These are phyloP conservation scores for Echinops telfairi DNA, from an alignment of 2,113 vertebrate genomes.

Conservation along the genomic window DNA sequence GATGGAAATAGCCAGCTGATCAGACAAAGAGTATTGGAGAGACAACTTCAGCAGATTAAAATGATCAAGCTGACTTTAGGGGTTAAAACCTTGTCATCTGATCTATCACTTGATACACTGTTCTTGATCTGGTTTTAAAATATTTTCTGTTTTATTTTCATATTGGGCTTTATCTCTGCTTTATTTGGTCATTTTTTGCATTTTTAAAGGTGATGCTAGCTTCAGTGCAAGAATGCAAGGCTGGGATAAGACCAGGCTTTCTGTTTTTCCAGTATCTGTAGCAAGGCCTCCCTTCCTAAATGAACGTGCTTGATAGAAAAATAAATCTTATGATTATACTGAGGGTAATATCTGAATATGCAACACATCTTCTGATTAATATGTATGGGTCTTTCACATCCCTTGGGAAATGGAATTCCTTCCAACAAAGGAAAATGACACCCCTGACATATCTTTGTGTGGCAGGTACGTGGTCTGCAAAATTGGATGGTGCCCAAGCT, in stretches of 20 bases:
- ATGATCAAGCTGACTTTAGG: no score
- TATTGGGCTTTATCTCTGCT: no score
- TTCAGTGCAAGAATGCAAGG: background rate
- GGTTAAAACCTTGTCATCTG: no score
- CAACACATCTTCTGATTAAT: constrained; percentile 48
- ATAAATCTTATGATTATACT: constrained; percentile 28
- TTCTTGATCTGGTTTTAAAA: no score
- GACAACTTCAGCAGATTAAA: no score
- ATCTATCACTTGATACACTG: no score
- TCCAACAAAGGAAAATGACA: constrained; percentile 1
- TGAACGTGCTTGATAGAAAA: background rate
- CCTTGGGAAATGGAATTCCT: background rate
- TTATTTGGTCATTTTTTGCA: no score
- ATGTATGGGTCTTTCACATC: constrained; percentile 17
- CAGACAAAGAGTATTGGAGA: no score
- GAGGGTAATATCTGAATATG: background rate
- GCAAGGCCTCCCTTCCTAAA: background rate
- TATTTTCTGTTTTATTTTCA: no score
- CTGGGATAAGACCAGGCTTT: background rate
- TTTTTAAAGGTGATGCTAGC: background rate
- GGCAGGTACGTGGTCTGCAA: background rate
- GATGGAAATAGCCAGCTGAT: no score
- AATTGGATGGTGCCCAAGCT: background rate
- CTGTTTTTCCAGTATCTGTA: constrained; percentile 31
- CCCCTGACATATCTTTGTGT: background rate